Evolutionary conservation across 2,113 vertebrate species (phyloP), one percentile per base, ranked within the genome.

Genomic region (Vimba vimba): DNA sequence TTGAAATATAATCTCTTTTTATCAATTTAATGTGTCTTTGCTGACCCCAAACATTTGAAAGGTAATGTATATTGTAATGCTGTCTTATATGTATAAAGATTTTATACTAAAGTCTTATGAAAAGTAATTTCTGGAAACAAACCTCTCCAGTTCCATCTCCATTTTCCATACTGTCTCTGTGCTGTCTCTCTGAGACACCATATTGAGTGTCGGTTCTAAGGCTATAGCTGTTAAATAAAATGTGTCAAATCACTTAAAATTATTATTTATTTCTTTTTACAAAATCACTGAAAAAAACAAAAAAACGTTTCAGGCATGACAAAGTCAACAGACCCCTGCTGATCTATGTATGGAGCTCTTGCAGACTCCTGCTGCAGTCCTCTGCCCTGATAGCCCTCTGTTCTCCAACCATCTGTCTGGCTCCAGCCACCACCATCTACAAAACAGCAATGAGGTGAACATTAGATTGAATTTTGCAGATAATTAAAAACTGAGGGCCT

Each of bases 391-490:
- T 89, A 83, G 4, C 1, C 79, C 4, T 87, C 85, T 6, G 86
- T 23, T 76, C 88, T 82, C 91, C 89, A 77, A 13, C 83, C 43
- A 4, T 92, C 91, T 4, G 91, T 91, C 7, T 77, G 73, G 55
- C 39, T 77, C 93, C 91, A 92, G 76, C 90, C 91, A 15, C 66
- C 89, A n/a, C 82, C 85, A 88, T 92, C 94, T 94, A 71, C 27
- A 87, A 30, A 68, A 81, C 25, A 89, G 13, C 3, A 77, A 1
- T 10, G 12, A 86, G 66, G 88, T 0, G 81, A 47, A 45, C 55
- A 43, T 19, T 36, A 79, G 27, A n/a, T 57, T 64, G 17, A 25
- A 66, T 66, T 83, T 50, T 12, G 6, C 6, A 30, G 57, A 25
- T 10, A 64, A 25, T 57, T 43, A 75, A 27, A 69, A 82, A 77